Conservation (phyloP, 2,888 invertebrate genomes). For the Molanna angustata region DNA sequence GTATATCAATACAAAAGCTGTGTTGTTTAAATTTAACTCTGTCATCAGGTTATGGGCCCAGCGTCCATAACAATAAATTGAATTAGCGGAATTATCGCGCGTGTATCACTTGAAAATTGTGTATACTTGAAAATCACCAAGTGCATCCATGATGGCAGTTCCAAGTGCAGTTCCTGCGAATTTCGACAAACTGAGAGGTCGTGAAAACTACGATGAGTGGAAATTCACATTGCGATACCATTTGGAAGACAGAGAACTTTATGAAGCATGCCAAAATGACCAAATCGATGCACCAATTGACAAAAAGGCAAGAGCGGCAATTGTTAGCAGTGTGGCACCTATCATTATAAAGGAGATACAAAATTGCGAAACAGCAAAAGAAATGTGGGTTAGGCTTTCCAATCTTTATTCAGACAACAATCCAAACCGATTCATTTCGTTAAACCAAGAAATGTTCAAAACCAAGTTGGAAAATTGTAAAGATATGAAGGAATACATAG, state of each 20-base stretch:
- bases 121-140: too few relatives aligned
- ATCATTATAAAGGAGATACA: conserved; percentile 4
- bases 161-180: conserved; percentile 2
- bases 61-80: too few relatives aligned
- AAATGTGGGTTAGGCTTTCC: background rate
- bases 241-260: background rate
- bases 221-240: background rate
- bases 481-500: conserved; percentile 2
- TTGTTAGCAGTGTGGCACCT: background rate
- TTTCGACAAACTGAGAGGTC: background rate
- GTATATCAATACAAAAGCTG: too few relatives aligned
- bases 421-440: background rate
- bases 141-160: background rate
- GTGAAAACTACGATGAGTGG: conserved; percentile 2
- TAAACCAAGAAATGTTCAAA: background rate
- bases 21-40: too few relatives aligned
- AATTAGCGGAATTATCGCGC: too few relatives aligned
- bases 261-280: background rate
- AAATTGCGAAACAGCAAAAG: conserved; percentile 1
- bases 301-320: background rate
- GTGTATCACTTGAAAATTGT: too few relatives aligned
- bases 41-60: too few relatives aligned
- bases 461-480: background rate
- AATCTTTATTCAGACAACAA: background rate
- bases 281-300: background rate